Evolutionary conservation across 2,113 vertebrate species (phyloP).

Genomic region (Prietella phreatophila): DNA sequence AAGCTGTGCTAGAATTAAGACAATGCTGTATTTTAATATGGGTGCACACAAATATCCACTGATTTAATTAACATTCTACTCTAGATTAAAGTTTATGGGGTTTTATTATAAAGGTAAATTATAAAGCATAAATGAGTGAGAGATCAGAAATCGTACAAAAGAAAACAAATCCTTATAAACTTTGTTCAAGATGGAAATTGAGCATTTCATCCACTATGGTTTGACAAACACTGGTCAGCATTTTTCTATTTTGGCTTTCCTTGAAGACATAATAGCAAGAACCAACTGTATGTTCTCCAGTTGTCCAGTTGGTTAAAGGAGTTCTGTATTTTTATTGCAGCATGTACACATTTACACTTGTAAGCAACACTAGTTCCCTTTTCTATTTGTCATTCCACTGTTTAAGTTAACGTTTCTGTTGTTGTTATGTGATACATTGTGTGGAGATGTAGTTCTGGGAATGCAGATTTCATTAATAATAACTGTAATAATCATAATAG

Average conservation of each 20-base stretch:
- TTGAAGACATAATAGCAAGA: not conserved
- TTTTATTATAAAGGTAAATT: not conserved
- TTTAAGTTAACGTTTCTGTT: not conserved
- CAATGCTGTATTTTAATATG: not conserved
- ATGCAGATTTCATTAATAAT: not conserved
- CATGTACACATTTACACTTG: not conserved
- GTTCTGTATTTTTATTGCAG: not conserved
- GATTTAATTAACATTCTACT: not conserved
- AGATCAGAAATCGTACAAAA: not conserved
- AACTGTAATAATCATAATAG: not conserved
- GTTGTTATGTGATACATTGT: not conserved
- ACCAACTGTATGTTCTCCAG: not conserved
- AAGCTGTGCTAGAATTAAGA: not conserved
- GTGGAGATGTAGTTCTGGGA: not conserved
- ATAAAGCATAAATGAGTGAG: not conserved
- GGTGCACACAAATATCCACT: not conserved
- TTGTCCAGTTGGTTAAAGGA: not conserved
- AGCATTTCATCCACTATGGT: conserved; percentile 1
- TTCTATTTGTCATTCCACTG: not conserved
- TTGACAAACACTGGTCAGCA: not conserved
- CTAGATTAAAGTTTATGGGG: not conserved
- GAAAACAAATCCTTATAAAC: not conserved
- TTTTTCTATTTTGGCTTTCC: not conserved
- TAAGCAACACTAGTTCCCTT: not conserved
- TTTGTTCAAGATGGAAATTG: not conserved